These are phyloP conservation scores for Petrolisthes cinctipes DNA, from an alignment of 2,888 invertebrate genomes.

Conservation along the genomic window DNA sequence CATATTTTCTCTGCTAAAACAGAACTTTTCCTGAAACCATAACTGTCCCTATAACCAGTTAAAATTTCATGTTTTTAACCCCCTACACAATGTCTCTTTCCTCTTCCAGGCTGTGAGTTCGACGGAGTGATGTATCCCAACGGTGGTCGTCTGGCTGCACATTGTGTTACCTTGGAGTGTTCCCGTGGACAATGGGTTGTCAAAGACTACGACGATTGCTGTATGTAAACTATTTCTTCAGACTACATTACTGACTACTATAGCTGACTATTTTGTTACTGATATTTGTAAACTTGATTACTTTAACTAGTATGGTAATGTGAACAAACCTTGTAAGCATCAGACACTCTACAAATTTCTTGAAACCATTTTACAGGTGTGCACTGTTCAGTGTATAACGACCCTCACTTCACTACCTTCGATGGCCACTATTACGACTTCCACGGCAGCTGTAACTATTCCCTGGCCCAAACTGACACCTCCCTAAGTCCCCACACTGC, in stretches of 20 bases:
- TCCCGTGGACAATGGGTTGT: background rate
- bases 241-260: no score
- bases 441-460: conserved; percentile 35
- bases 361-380: background rate
- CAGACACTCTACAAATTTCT: no score
- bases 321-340: no score
- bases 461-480: conserved; percentile 20
- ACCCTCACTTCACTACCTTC: conserved; percentile 42
- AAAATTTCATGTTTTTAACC: no score
- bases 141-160: background rate
- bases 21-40: no score
- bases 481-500: background rate
- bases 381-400: conserved; percentile 16
- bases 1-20: no score
- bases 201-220: background rate
- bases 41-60: no score
- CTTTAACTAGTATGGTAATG: no score
- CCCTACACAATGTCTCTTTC: background rate
- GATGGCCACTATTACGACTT: conserved; percentile 23
- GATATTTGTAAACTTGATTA: no score
- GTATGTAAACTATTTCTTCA: background rate
- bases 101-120: background rate
- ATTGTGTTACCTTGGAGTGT: background rate
- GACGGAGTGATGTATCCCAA: conserved; percentile 3
- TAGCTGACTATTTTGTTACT: no score